phyloP scores from a whole-genome alignment of 2,113 vertebrate species.

The Silurus asotus region DNA sequence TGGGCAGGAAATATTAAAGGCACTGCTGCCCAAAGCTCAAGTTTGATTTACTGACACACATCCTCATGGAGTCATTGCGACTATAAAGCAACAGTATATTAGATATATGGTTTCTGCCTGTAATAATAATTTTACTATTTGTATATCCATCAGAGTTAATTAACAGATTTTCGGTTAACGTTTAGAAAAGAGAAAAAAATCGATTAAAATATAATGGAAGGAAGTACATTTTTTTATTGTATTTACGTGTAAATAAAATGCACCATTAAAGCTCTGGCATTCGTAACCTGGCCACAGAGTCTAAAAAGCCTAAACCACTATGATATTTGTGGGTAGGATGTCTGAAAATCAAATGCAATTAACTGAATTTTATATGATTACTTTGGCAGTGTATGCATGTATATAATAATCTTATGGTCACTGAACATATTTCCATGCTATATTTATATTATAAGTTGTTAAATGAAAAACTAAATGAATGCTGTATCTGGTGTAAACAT shows the following conservation, averaged over 20 bases:
- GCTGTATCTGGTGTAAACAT: not conserved
- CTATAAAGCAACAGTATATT: conserved; percentile 16
- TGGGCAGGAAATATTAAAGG: conserved; percentile 9
- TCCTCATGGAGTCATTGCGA: conserved; percentile 36
- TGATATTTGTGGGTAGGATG: not conserved
- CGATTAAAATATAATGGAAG: not conserved
- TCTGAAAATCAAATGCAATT: not conserved
- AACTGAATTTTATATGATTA: not conserved
- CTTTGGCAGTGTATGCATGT: not conserved
- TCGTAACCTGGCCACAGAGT: not conserved
- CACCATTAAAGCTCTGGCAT: not conserved
- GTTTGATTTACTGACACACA: conserved; percentile 43
- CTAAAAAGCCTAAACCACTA: not conserved
- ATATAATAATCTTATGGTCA: not conserved
- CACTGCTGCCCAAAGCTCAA: conserved; percentile 10
- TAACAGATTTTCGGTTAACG: not conserved
- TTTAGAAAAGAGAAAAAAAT: not conserved
- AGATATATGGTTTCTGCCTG: not conserved
- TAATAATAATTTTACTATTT: not conserved
- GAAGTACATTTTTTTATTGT: not conserved
- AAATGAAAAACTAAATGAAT: not conserved
- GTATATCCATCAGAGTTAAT: not conserved
- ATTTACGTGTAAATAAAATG: not conserved
- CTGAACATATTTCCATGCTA: not conserved
- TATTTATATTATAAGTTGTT: not conserved